These are phyloP conservation scores for Pitta sordida DNA, from an alignment of 2,113 vertebrate species.

Conservation along the genomic window DNA sequence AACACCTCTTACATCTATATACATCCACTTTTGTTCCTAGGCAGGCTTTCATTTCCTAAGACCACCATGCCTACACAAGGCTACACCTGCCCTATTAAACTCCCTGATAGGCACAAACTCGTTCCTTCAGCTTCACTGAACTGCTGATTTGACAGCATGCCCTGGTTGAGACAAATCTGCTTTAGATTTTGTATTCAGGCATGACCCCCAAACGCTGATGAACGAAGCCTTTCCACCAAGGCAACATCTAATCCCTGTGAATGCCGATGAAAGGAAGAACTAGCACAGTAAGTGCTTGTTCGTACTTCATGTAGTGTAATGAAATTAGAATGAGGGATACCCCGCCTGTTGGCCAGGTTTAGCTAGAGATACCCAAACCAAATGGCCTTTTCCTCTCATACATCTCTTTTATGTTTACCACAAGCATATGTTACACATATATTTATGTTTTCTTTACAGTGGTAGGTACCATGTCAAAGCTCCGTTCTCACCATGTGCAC, in stretches of 20 bases:
- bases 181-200: not conserved
- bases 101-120: not conserved
- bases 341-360: not conserved
- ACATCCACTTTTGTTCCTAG: not conserved
- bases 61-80: not conserved
- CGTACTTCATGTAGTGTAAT: not conserved
- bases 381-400: not conserved
- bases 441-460: not conserved
- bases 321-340: not conserved
- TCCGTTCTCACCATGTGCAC: not conserved
- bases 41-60: not conserved
- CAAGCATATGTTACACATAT: not conserved
- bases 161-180: not conserved
- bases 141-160: not conserved
- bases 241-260: not conserved
- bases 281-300: not conserved
- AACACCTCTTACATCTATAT: not conserved
- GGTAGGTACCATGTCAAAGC: not conserved
- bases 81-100: not conserved
- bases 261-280: not conserved
- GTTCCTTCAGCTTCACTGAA: not conserved
- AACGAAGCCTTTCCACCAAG: not conserved
- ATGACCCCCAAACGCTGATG: not conserved
- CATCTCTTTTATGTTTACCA: not conserved
- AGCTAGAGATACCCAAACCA: not conserved